Evolutionary conservation across 92 coral and sea anemone species (phyloP).

Genomic region (Scolanthus callimorphus): DNA sequence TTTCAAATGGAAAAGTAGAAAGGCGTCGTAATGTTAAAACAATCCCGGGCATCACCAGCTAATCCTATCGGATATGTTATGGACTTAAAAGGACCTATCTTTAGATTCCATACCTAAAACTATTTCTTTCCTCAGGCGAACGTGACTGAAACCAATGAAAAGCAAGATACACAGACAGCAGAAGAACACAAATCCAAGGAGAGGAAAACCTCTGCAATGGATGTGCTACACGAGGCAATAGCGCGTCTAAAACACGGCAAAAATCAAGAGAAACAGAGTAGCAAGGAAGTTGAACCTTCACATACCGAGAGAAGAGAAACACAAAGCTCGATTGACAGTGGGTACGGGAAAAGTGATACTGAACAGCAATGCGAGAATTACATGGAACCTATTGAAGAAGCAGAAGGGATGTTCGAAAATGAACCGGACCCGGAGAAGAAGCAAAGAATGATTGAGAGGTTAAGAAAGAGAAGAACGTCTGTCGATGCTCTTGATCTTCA

Average conservation of each 20-base stretch:
- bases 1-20: too few species aligned
- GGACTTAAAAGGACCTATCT: too few species aligned
- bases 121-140: too few species aligned
- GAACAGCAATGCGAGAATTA: not conserved
- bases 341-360: not conserved
- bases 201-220: conserved; percentile 16
- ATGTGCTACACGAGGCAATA: conserved; percentile 15
- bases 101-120: too few species aligned
- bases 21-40: too few species aligned
- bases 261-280: not conserved
- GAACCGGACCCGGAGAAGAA: conserved; percentile 8
- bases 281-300: not conserved
- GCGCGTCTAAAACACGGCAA: not conserved
- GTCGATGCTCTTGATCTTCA: conserved; percentile 54
- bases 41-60: too few species aligned
- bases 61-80: too few species aligned
- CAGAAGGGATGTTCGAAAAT: not conserved
- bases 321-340: not conserved
- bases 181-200: conserved; percentile 20
- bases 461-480: conserved; percentile 30
- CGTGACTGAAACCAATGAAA: too few species aligned
- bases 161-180: too few species aligned
- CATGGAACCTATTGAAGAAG: not conserved
- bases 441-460: conserved; percentile 7
- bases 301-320: not conserved